Conservation (phyloP, 2,113 vertebrate species). For the Thalassoma bifasciatum region DNA sequence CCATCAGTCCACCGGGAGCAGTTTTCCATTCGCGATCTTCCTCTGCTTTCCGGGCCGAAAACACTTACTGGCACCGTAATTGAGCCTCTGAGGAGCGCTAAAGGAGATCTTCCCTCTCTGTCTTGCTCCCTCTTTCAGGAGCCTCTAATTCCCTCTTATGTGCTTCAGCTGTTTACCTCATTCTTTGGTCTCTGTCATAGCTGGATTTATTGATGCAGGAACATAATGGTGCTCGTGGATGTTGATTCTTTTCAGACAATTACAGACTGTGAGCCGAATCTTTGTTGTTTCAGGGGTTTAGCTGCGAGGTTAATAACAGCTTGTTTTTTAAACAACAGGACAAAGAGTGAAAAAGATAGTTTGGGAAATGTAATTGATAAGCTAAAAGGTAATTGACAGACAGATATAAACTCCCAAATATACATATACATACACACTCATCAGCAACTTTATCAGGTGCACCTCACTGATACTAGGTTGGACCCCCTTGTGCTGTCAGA, state of each 20-base stretch:
- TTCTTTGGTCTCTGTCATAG: background rate
- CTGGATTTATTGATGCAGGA: background rate
- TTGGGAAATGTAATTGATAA: too few species aligned
- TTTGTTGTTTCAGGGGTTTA: background rate
- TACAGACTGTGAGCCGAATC: background rate
- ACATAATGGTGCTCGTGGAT: background rate
- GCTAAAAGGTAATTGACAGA: too few species aligned
- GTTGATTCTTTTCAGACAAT: constrained; percentile 7
- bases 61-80: constrained; percentile 66
- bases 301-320: background rate
- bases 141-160: constrained; percentile 44
- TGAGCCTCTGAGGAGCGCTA: constrained; percentile 65
- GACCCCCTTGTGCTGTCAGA: too few species aligned
- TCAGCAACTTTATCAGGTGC: too few species aligned
- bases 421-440: too few species aligned
- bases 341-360: too few species aligned
- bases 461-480: too few species aligned
- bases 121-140: constrained; percentile 36
- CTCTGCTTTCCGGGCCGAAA: constrained; percentile 38
- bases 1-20: constrained; percentile 46
- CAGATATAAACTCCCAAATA: too few species aligned
- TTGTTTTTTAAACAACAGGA: too few species aligned
- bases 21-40: constrained; percentile 48
- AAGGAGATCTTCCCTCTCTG: constrained; percentile 39
- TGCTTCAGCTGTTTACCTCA: constrained; percentile 1